phyloP scores from a whole-genome alignment of 1,140 invertebrate species.

The Drosophila punjabiensis region DNA sequence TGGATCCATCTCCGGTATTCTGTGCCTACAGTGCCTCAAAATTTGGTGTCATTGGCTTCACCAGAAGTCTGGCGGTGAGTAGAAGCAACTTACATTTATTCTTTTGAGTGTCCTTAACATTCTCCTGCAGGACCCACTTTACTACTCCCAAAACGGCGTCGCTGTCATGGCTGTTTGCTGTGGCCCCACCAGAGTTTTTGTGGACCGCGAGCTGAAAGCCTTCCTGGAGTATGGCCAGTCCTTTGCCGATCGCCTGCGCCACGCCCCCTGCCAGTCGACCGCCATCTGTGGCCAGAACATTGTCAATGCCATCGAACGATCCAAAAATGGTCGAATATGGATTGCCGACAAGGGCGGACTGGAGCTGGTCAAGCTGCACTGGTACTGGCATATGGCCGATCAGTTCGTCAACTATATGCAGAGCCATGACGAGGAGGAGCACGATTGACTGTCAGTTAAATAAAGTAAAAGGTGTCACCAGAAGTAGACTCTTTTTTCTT shows the following conservation, averaged over 20 bases:
- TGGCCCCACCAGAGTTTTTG: constrained; percentile 74
- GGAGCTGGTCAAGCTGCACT: constrained; percentile 69
- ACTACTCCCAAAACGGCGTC: constrained; percentile 75
- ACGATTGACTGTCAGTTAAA: constrained; percentile 26
- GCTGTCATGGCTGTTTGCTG: constrained; percentile 79
- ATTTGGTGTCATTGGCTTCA: constrained; percentile 86
- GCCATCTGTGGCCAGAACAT: constrained; percentile 71
- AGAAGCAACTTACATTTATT: accelerated
- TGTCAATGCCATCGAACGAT: constrained; percentile 71
- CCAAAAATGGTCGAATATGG: constrained; percentile 79
- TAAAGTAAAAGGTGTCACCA: constrained; percentile 13
- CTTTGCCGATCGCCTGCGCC: constrained; percentile 74
- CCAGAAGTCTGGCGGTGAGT: constrained; percentile 81
- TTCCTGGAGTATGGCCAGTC: constrained; percentile 72
- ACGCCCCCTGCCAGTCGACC: constrained; percentile 71
- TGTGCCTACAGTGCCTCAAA: constrained; percentile 86
- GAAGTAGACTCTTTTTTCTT: constrained; percentile 50
- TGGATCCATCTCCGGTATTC: constrained; percentile 80
- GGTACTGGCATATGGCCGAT: constrained; percentile 81
- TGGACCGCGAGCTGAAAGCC: constrained; percentile 60
- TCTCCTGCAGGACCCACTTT: constrained; percentile 61
- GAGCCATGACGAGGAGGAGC: constrained; percentile 45
- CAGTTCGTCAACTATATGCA: constrained; percentile 71
- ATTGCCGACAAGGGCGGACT: constrained; percentile 74
- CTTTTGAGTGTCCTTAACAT: neutral